Evolutionary conservation across 1,140 invertebrate species (phyloP).

Genomic region (Episyrphus balteatus): DNA sequence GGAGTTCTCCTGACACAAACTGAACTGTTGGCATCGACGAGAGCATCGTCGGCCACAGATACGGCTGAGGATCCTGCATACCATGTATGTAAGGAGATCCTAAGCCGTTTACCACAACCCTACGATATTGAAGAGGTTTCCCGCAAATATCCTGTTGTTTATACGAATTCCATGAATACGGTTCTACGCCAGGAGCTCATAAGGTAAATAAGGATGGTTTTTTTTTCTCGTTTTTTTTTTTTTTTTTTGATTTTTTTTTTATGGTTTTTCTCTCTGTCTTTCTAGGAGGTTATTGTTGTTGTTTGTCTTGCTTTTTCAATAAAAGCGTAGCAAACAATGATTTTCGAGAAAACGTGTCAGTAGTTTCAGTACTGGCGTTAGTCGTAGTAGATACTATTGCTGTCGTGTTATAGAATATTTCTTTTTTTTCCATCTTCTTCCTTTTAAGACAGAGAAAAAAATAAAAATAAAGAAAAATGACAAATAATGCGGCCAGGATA

Average conservation of each 20-base stretch:
- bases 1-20: slow-evolving; percentile 66
- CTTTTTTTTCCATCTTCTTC: no score
- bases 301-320: neutral
- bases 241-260: neutral
- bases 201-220: slow-evolving; percentile 9
- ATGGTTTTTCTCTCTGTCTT: neutral
- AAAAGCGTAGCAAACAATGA: no score
- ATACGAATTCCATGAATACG: slow-evolving; percentile 88
- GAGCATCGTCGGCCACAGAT: slow-evolving; percentile 42
- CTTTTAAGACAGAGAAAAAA: no score
- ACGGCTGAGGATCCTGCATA: slow-evolving; percentile 54
- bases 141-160: slow-evolving; percentile 67
- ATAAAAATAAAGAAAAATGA: no score
- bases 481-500: no score
- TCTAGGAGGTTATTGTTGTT: neutral
- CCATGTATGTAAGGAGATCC: slow-evolving; percentile 59
- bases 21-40: slow-evolving; percentile 41
- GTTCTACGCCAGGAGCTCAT: slow-evolving; percentile 58
- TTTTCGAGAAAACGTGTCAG: no score
- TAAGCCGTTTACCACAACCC: slow-evolving; percentile 52
- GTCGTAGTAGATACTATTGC: no score
- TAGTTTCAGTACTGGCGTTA: no score
- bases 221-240: neutral
- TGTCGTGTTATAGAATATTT: no score
- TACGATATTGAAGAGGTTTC: slow-evolving; percentile 56